These are phyloP conservation scores for Aptenodytes forsteri DNA, from an alignment of 2,113 vertebrate species.

Conservation along the genomic window DNA sequence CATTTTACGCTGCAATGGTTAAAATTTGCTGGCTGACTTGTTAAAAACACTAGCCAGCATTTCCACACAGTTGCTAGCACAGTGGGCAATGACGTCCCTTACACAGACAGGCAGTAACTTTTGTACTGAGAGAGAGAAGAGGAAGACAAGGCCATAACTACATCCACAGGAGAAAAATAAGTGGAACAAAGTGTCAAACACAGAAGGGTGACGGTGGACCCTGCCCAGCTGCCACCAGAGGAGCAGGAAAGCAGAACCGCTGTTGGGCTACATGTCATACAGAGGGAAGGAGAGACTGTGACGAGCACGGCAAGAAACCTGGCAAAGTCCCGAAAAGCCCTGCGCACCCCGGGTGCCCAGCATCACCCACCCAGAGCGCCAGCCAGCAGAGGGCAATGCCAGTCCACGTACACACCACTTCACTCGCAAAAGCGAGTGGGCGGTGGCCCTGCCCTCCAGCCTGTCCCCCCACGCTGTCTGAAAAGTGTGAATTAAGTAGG, in stretches of 20 bases:
- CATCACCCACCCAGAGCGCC: rapidly evolving
- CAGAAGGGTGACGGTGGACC: background rate
- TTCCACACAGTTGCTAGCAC: background rate
- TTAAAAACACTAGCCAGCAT: background rate
- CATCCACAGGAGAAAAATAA: background rate
- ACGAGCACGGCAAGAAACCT: background rate
- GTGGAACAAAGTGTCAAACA: background rate
- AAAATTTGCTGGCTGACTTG: background rate
- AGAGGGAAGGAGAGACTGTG: background rate
- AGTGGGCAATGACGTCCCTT: background rate
- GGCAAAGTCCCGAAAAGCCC: background rate
- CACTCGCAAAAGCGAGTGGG: rapidly evolving
- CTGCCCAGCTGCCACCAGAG: background rate
- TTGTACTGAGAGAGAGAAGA: background rate
- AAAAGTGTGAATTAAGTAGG: background rate
- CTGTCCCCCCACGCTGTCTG: background rate
- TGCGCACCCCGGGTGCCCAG: rapidly evolving
- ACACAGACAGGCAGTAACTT: background rate
- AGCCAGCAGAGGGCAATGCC: constrained; percentile 31
- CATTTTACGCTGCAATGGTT: background rate
- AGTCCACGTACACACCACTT: rapidly evolving
- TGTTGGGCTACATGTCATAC: rapidly evolving
- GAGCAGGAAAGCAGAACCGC: background rate
- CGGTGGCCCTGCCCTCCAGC: background rate
- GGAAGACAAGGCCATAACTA: background rate